Evolutionary conservation across 2,113 vertebrate species (phyloP), one percentile per base, ranked within the genome.

Genomic region (Proterorhinus semilunaris): DNA sequence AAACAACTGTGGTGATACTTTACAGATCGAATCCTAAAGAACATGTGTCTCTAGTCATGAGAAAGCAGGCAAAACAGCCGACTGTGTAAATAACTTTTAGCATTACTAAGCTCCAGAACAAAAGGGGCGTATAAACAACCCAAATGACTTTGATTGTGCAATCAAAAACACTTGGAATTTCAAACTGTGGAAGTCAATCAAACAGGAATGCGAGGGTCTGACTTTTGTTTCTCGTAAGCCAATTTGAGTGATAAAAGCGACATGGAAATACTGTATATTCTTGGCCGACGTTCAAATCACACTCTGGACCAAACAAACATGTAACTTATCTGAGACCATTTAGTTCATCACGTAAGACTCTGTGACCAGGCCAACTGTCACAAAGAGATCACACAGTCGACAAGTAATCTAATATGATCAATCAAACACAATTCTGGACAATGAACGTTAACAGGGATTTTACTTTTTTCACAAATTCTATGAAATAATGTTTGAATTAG

Each of bases 71-170:
- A 10, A 0, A 62, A 16, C 66, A 81, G 65, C 76, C 45, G 50
- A 45, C 68, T 49, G 43, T 54, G 66, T 27, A 50, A 68, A 69
- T 6, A 36, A 16, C 17, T 67, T 27, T 54, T 55, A 44, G 6
- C 57, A 59, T 61, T 49, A 10, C 43, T 49, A 62, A 69, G 66
- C 71, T 72, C 42, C 43, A 46, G 48, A 79, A 73, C 53, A 78
- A 73, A 69, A 59, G 73, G 36, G 44, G 65, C 47, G 66, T 54
- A 50, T 71, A 45, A 49, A 65, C 15, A 21, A 36, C 53, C 74
- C 67, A 71, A 76, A 53, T 66, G 47, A 17, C 54, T 75, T 69
- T 71, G 74, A 82, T 83, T 81, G 57, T 51, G 54, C 44, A 59
- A 54, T 77, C 75, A 8, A 27, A 69, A 50, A 68, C 27, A 59